Base-by-base conservation (phyloP, 1,140 invertebrate species). In the Drosophila baimaii region DNA sequence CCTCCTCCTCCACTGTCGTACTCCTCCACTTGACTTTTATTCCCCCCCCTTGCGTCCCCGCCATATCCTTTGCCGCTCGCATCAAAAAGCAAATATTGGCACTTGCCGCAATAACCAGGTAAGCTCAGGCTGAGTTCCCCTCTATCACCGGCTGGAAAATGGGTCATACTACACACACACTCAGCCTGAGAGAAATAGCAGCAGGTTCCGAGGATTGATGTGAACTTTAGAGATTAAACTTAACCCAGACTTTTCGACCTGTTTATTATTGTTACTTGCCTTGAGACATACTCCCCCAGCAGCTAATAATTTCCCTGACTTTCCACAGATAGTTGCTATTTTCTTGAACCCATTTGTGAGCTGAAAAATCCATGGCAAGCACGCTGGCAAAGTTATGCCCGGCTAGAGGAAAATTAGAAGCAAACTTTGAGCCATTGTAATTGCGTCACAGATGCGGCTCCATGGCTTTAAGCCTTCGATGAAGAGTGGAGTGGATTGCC, bases 21-120 rank as follows among this genome's bases (percentile, higher is more conserved):
- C 47, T 54, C 47, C 58, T 37, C 54, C 56, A 54, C 57, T 56
- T 59, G 47, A 55, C 54, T 75, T 64, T 35, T 55, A 35, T 21
- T 27, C 65, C 15, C 9, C 5, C 27, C 1, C 27, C 19, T 7
- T 12, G 2, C 25, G 19, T 10, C 10, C 27, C 41, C 52, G 25
- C 15, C 19, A 39, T 37, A 58, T 70, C 52, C 52, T 72, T 72
- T 71, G 69, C 65, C 27, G 21, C 69, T 72, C 69, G 69, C 69
- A 71, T 58, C 65, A 64, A 62, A 68, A 81, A 89, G 72, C 77
- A 88, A 88, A 88, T 88, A 88, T 88, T 88, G 84, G 84, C 84
- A 89, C 84, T 88, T 81, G 84, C 84, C 77, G 86, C 84, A 88
- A 90, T 88, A 88, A 81, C 70, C 84, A 73, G 76, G 83, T 81